A percentile compares a stretch with the other conserved stretches of the same genome.
phyloP scores from a whole-genome alignment of 1,140 invertebrate genomes.

The Drosophila orena region DNA sequence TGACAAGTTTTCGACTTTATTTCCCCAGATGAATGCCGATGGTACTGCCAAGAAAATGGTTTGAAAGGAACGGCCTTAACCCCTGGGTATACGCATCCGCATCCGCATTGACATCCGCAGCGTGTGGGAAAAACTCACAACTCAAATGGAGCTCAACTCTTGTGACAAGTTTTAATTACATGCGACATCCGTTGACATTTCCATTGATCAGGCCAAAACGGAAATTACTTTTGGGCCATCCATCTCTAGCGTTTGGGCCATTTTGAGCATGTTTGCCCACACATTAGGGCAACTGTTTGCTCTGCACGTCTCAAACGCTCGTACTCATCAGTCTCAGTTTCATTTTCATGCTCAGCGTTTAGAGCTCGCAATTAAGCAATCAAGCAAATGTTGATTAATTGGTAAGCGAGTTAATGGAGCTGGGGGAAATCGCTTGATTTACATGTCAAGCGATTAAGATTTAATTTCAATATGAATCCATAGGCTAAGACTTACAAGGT shows the following conservation, averaged over 20 bases:
- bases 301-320: neutral
- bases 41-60: constrained; percentile 23
- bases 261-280: constrained; percentile 54
- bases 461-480: constrained; percentile 21
- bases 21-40: constrained; percentile 54
- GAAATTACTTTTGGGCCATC: constrained; percentile 68
- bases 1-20: constrained; percentile 58
- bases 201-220: constrained; percentile 42
- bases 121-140: constrained; percentile 54
- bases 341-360: constrained; percentile 4
- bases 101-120: constrained; percentile 14
- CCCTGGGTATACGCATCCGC: constrained; percentile 55
- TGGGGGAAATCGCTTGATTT: constrained; percentile 45
- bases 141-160: constrained; percentile 33
- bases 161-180: constrained; percentile 81
- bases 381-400: constrained; percentile 76
- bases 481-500: constrained; percentile 22
- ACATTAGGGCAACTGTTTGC: constrained; percentile 54
- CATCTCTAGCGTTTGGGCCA: constrained; percentile 22
- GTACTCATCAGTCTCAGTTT: constrained; percentile 12
- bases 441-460: constrained; percentile 51
- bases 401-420: constrained; percentile 52
- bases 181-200: constrained; percentile 54
- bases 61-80: constrained; percentile 43
- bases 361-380: constrained; percentile 55